phyloP scores from a whole-genome alignment of 2,113 vertebrate genomes.

The Cololabis saira region DNA sequence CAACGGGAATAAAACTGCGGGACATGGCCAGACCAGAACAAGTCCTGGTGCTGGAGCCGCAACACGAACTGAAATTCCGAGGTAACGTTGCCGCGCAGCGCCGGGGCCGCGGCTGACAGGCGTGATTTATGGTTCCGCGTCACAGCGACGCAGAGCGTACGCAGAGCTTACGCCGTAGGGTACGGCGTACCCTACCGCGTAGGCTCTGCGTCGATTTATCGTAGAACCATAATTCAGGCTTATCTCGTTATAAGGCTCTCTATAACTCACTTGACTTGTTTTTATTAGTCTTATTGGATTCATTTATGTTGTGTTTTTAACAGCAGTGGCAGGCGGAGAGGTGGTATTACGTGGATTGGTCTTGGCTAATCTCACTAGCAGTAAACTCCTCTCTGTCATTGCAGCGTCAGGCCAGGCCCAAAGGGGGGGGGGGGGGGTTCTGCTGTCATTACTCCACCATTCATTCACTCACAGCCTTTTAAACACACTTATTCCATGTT shows the following conservation, averaged over 20 bases:
- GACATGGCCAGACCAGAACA: constrained; percentile 91
- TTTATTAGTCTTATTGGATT: no score
- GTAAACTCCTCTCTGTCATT: constrained; percentile 58
- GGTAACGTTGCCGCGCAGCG: constrained; percentile 79
- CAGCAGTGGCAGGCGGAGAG: constrained; percentile 19
- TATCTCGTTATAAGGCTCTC: no score
- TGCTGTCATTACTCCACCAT: not conserved
- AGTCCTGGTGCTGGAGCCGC: constrained; percentile 88
- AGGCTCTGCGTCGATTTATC: no score
- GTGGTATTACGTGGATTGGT: not conserved
- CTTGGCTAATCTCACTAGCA: constrained; percentile 44
- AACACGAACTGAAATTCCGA: constrained; percentile 91
- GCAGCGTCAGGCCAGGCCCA: constrained; percentile 68
- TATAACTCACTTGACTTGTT: no score
- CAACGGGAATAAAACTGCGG: constrained; percentile 70
- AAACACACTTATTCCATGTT: not conserved
- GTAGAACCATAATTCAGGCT: no score
- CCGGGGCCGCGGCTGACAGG: no score
- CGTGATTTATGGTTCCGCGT: no score
- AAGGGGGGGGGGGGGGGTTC: no score
- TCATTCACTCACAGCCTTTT: not conserved
- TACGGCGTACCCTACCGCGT: no score
- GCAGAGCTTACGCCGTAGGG: no score
- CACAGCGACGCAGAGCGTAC: no score
- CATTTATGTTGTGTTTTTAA: not conserved